Conservation (phyloP, 1,140 invertebrate species). For the Anastatus disparis region DNA sequence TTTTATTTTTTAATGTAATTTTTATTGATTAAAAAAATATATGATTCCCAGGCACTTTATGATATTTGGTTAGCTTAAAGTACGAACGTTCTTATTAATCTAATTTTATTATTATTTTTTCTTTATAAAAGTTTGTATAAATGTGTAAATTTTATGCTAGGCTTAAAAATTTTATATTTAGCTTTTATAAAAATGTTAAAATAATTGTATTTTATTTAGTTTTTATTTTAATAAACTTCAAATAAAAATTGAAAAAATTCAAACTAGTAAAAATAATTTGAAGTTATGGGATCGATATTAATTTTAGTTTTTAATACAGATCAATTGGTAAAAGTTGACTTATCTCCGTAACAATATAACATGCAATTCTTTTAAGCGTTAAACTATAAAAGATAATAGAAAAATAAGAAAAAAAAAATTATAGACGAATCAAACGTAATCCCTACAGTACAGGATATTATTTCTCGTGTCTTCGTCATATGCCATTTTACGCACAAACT, state of each 20-base stretch:
- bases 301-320: neutral
- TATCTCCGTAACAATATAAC: neutral
- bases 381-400: too few species aligned
- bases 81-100: neutral
- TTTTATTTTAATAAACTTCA: too few species aligned
- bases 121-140: slow-evolving; percentile 35
- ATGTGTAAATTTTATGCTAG: slow-evolving; percentile 34
- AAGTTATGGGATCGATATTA: neutral
- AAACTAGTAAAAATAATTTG: too few species aligned
- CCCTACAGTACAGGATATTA: neutral
- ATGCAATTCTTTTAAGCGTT: too few species aligned
- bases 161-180: neutral
- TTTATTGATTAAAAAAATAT: slow-evolving; percentile 8
- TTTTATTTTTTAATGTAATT: neutral
- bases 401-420: neutral
- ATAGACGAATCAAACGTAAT: neutral
- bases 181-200: too few species aligned
- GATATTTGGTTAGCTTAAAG: neutral
- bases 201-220: too few species aligned
- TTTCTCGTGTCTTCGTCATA: neutral
- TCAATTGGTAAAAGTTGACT: slow-evolving; percentile 12
- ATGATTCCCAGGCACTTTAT: slow-evolving; percentile 33
- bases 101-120: neutral
- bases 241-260: too few species aligned
- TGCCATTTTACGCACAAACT: neutral